Conservation (phyloP, 2,113 vertebrate species). For the Phasianus colchicus region DNA sequence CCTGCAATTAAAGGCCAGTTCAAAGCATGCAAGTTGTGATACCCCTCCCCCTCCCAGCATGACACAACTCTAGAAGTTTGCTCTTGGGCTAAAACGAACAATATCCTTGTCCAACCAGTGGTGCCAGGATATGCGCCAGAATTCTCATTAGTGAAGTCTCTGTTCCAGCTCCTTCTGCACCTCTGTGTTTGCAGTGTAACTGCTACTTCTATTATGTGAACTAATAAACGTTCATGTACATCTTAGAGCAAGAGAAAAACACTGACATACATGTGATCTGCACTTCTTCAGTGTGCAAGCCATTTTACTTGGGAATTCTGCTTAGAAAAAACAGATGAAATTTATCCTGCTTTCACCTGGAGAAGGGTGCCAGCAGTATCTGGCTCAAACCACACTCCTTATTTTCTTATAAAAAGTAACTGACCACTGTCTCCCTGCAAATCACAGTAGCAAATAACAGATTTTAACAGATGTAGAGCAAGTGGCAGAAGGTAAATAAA, state of each 20-base stretch:
- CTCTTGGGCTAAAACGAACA: slow-evolving; percentile 45
- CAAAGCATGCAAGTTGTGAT: neutral
- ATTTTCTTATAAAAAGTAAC: neutral
- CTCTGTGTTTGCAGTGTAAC: accelerated
- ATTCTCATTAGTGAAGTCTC: slow-evolving; percentile 27
- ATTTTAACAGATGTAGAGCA: neutral
- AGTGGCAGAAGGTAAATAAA: neutral
- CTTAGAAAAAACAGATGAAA: neutral
- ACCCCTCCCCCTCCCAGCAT: slow-evolving; percentile 20
- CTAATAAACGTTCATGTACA: neutral
- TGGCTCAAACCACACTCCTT: neutral
- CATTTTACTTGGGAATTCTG: neutral
- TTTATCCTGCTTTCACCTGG: neutral
- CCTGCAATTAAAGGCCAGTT: slow-evolving; percentile 25
- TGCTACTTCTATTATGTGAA: neutral
- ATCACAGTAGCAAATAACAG: neutral
- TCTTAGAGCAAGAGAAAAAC: neutral
- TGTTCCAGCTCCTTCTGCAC: neutral
- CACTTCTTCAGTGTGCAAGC: neutral
- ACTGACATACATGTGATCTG: neutral
- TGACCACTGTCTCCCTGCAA: neutral
- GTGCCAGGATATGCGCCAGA: slow-evolving; percentile 53
- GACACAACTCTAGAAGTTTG: slow-evolving; percentile 46
- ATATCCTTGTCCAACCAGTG: slow-evolving; percentile 63
- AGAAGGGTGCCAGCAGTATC: neutral